phyloP scores from a whole-genome alignment of 1,140 invertebrate genomes.

The Calliopsis andreniformis region DNA sequence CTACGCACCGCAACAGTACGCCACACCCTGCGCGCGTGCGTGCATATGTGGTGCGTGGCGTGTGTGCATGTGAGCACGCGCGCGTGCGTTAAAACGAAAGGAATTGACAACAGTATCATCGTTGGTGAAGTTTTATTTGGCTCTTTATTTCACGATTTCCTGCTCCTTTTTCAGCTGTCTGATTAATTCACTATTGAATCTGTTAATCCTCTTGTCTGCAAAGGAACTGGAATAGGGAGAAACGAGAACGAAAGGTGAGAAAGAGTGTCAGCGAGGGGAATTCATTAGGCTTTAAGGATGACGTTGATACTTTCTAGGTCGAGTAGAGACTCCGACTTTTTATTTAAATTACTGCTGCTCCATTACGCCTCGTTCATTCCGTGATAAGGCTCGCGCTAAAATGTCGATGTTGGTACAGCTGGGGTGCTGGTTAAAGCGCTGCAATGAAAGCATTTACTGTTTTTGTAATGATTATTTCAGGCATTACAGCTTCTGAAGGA shows the following conservation, averaged over 20 bases:
- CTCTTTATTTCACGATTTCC: not conserved
- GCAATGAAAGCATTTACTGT: not conserved
- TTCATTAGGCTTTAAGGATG: not conserved
- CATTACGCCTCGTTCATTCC: not conserved
- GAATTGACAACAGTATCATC: constrained; percentile 28
- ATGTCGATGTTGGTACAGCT: not conserved
- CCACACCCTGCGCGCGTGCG: not conserved
- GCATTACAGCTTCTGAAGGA: no score
- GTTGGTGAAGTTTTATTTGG: constrained; percentile 6
- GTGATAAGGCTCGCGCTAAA: not conserved
- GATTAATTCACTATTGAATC: not conserved
- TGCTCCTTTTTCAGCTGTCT: not conserved
- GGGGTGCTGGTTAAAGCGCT: not conserved
- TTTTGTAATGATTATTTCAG: not conserved
- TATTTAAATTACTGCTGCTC: constrained; percentile 3
- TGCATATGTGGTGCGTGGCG: no score
- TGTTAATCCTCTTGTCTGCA: not conserved
- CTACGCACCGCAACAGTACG: not conserved
- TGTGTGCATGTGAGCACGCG: not conserved
- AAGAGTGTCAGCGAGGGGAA: not conserved
- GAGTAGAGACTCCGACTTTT: not conserved
- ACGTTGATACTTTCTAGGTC: not conserved
- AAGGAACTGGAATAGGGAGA: not conserved
- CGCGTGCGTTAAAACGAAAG: not conserved
- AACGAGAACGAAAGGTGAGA: not conserved